Evolutionary conservation across 2,113 vertebrate genomes (phyloP), one percentile per base, ranked within the genome.

Genomic region (Narcine bancroftii): DNA sequence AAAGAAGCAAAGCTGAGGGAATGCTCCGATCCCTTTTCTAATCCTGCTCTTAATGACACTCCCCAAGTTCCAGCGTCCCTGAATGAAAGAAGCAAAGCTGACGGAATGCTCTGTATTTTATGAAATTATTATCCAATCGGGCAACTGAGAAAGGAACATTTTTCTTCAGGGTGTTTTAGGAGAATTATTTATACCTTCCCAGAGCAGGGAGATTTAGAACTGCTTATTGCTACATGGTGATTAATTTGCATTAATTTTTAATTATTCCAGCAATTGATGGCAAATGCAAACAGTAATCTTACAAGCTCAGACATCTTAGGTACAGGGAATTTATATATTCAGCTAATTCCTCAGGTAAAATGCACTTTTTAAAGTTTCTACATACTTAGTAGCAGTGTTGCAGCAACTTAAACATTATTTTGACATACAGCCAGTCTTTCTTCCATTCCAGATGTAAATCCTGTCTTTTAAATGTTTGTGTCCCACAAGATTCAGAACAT

Each of bases 231-330:
- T n/a, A 47, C 45, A 33, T 53, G 50, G 47, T 53, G 79, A 83
- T 53, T 83, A 47, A 56, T n/a, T 83, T 56, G 33, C 26, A 83
- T 83, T 50, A 83, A 83, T 83, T 83, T 83, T 83, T 83, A 83
- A 83, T 83, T n/a, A 83, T 83, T 83, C 79, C 29, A 56, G 47
- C 53, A 83, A 56, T 56, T 83, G 79, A 83, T 83, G 79, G 50
- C 79, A 53, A n/a, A 83, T 83, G 47, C 47, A 56, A 83, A 53
- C 33, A 33, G 9, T 29, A 29, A 10, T 56, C 50, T 50, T 17
- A 83, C 50, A 53, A 13, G 33, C 53, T 56, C 79, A 83, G 29
- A 17, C 29, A 11, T n/a, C 29, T 56, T 83, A 83, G 79, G 45
- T 53, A 83, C 47, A 53, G 9, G 1, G 79, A 83, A 83, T 1